Evolutionary conservation across 2,888 invertebrate genomes (phyloP), one percentile per base, ranked within the genome.

Genomic region (Thera britannica): DNA sequence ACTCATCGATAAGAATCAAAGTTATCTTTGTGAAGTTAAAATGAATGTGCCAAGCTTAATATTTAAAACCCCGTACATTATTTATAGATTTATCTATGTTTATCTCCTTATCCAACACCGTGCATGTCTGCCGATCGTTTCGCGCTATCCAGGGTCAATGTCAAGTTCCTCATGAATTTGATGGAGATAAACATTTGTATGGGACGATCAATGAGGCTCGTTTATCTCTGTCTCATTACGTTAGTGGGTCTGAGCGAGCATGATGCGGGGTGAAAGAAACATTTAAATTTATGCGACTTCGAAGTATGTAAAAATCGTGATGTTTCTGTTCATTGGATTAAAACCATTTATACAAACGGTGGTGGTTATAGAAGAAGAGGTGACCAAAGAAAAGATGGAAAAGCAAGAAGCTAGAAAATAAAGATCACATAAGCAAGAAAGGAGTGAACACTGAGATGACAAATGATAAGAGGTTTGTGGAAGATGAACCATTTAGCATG

Each of bases 161-260:
- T 78, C 81, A 82, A 78, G 79, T 76, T 78, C 78, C 75, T 71
- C 75, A 75, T 75, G 70, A 70, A 72, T 69, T 71, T 71, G 68
- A 70, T 58, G 61, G 36, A 35, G 70, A 73, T 71, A 70, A 59
- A 60, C 66, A 61, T 66, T 68, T 58, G 46, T 58, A 65, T 62
- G 58, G 62, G 63, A 57, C 60, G 57, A 68, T 64, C 67, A 58
- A 69, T 68, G 61, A 64, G 61, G 46, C 59, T 67, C 54, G 61
- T 71, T 67, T 67, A 58, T 73, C 65, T 61, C 34, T 65, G 67
- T 65, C 70, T 71, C 65, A 64, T 64, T 71, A 70, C 49, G 48
- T 65, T 61, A 58, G 52, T 51, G 35, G 57, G 61, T 56, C 49
- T 55, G 44, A 11, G 57, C 51, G 48, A 54, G 54, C 49, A 55